phyloP scores from a whole-genome alignment of 2,113 vertebrate species.

The Scomber japonicus region DNA sequence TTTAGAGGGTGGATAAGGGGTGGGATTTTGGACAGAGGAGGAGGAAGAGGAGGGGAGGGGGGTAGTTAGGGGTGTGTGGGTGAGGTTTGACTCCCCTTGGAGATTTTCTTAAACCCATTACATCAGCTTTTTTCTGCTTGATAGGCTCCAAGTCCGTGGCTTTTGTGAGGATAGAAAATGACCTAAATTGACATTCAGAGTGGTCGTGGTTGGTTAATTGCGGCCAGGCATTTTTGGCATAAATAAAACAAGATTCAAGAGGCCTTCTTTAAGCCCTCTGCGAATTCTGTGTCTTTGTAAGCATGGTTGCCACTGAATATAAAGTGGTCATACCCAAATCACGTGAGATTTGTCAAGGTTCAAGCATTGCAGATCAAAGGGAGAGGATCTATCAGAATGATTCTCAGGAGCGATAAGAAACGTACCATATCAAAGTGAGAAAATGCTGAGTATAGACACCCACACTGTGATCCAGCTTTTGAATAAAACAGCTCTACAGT shows the following conservation, averaged over 20 bases:
- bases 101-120: slow-evolving; percentile 86
- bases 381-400: background rate
- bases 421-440: slow-evolving; percentile 18
- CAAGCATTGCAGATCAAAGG: slow-evolving; percentile 16
- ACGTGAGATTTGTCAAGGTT: slow-evolving; percentile 2
- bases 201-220: slow-evolving; percentile 73
- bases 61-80: slow-evolving; percentile 32
- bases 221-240: slow-evolving; percentile 68
- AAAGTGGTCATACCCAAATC: slow-evolving; percentile 29
- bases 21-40: slow-evolving; percentile 42
- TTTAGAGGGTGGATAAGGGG: slow-evolving; percentile 24
- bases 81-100: slow-evolving; percentile 79
- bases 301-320: slow-evolving; percentile 22
- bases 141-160: slow-evolving; percentile 73
- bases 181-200: slow-evolving; percentile 83
- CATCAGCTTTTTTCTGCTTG: slow-evolving; percentile 86
- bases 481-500: slow-evolving; percentile 4
- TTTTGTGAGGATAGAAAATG: slow-evolving; percentile 84
- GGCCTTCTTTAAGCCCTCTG: slow-evolving; percentile 39
- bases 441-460: slow-evolving; percentile 17
- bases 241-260: slow-evolving; percentile 72
- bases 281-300: slow-evolving; percentile 31
- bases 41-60: slow-evolving; percentile 5
- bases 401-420: slow-evolving; percentile 15
- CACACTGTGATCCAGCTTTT: slow-evolving; percentile 34